Base-by-base conservation (phyloP, 2,113 vertebrate species). In the Chroicocephalus ridibundus region DNA sequence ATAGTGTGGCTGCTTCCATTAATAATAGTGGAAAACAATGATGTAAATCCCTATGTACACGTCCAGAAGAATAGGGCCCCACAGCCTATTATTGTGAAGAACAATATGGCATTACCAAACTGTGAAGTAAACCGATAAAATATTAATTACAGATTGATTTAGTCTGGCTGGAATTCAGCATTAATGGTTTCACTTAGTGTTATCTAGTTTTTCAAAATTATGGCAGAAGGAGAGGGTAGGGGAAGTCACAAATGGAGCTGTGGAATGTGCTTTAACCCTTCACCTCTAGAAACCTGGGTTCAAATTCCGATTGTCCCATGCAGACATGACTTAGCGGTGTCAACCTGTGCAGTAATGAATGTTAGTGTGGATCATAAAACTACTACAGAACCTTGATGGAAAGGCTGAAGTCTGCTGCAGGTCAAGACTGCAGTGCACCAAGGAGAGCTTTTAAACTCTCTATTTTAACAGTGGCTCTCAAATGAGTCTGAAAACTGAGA, bases 101-200 rank as follows among this genome's bases (percentile, higher is more conserved):
- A 79, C 46, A 86, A 82, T 52, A 70, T 36, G 92, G 8, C 38
- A 72, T 68, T 89, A 91, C 68, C 47, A 78, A 96, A 92, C 68
- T 88, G 69, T 96, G 93, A 96, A 96, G 85, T 81, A 94, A 97
- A 90, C 87, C 83, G 94, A 97, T 98, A 80, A 98, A 98, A 97
- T 97, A 98, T 98, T 98, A 96, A 98, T 95, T 96, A 93, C 6
- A 2, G 64, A 98, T 98, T 98, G 97, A 98, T 98, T 97, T 97
- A 77, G 80, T 96, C 97, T 94, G 82, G 83, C 84, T 94, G 71
- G 82, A 97, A 96, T 95, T 95, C 76, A 90, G 46, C 88, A 95
- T 96, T 96, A 98, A 97, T 97, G 92, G 94, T 95, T 97, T 96
- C 94, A 88, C 82, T 94, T 94, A 84, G 44, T 54, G 54, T 87